A percentile compares a stretch with the other conserved stretches of the same genome.
Evolutionary conservation across 1,140 invertebrate species (phyloP).

Genomic region (Cataglyphis hispanica): DNA sequence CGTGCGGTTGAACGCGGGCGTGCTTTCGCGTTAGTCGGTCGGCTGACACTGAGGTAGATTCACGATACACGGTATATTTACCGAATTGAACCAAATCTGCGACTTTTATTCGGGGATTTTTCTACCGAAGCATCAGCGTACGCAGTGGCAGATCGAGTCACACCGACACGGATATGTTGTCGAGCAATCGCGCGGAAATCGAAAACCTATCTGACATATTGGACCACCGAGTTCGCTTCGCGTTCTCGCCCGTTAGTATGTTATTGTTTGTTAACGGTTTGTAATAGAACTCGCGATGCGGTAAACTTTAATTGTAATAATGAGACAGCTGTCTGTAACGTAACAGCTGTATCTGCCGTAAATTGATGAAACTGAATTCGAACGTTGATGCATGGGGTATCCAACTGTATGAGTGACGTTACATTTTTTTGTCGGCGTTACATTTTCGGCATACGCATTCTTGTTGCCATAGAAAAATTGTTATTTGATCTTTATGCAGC

Average conservation of each 20-base stretch:
- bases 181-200: conserved; percentile 70
- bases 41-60: conserved; percentile 23
- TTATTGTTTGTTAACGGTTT: conserved; percentile 54
- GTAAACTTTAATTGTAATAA: conserved; percentile 51
- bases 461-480: background rate
- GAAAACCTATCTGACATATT: conserved; percentile 74
- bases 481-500: background rate
- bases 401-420: background rate
- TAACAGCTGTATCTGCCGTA: conserved; percentile 16
- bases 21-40: conserved; percentile 30
- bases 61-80: conserved; percentile 53
- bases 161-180: background rate
- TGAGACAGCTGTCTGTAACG: conserved; percentile 2
- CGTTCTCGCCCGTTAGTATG: conserved; percentile 32
- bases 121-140: conserved; percentile 10
- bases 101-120: conserved; percentile 71
- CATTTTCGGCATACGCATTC: background rate
- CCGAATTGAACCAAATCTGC: conserved; percentile 47
- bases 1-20: conserved; percentile 20
- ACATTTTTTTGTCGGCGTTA: background rate
- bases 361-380: conserved; percentile 65
- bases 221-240: conserved; percentile 37
- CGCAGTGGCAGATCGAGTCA: conserved; percentile 31
- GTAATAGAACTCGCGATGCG: conserved; percentile 38
- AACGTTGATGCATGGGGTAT: background rate